Percentiles rank a stretch among this genome's conserved stretches.
Evolutionary conservation across 2,797 vertebrate genomes (phyloP).

Genomic region (Buphagus erythrorhynchus): DNA sequence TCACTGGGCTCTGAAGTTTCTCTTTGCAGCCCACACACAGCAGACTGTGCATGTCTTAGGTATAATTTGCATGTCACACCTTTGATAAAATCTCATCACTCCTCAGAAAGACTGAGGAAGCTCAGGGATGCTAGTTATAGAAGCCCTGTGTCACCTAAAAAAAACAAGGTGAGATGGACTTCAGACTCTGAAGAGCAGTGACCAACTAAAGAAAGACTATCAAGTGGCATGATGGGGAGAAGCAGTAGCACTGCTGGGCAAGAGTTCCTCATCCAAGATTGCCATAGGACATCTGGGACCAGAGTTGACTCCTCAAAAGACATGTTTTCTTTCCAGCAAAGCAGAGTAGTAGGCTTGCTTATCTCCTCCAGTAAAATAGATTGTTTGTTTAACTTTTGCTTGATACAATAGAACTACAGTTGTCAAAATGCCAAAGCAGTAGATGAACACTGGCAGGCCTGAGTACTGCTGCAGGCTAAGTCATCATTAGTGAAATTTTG

Average conservation of each 20-base stretch:
- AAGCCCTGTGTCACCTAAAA: neutral
- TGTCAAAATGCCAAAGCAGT: neutral
- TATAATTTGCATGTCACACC: fast-evolving
- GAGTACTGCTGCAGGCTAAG: neutral
- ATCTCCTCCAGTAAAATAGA: neutral
- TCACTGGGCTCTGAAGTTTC: neutral
- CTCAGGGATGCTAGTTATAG: neutral
- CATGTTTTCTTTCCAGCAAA: neutral
- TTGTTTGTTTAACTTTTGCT: neutral
- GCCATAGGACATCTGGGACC: neutral
- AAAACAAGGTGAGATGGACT: neutral
- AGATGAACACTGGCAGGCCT: neutral
- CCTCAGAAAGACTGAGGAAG: neutral
- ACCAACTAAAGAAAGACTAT: neutral
- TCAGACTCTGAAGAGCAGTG: neutral
- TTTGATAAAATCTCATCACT: neutral
- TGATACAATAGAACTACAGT: neutral
- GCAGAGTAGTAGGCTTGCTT: neutral
- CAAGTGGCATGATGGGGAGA: neutral
- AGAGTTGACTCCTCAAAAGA: neutral
- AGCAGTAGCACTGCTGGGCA: neutral
- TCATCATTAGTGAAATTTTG: neutral
- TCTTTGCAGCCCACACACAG: neutral
- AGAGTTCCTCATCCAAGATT: neutral
- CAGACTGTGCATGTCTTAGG: neutral